Evolutionary conservation across 2,797 vertebrate species (phyloP).

Genomic region (Rhabdophis nuchalis): DNA sequence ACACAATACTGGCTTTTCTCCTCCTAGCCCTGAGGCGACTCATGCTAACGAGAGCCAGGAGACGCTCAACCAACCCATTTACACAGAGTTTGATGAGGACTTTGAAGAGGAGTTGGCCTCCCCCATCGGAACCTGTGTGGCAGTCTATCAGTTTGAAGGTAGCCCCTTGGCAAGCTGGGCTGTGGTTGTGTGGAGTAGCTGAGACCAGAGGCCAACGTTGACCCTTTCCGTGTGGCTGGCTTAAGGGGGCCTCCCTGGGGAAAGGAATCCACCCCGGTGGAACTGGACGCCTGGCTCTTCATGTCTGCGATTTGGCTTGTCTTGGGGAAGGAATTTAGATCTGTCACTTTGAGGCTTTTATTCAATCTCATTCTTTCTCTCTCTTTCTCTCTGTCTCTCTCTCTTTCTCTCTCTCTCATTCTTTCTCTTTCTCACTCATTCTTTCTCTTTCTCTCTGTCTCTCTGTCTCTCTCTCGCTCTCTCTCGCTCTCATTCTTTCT

Average conservation of each 20-base stretch:
- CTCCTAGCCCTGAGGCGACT: slow-evolving; percentile 75
- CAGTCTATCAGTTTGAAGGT: slow-evolving; percentile 89
- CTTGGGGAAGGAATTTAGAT: background rate
- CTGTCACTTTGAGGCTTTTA: background rate
- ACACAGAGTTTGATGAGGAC: slow-evolving; percentile 88
- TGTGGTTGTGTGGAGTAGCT: background rate
- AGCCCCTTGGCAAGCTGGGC: background rate
- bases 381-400: background rate
- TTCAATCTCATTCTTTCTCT: too few species aligned
- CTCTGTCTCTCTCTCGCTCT: too few species aligned
- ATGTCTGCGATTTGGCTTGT: background rate
- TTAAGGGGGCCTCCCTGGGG: background rate
- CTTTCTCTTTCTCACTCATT: too few species aligned
- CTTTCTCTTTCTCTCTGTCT: background rate
- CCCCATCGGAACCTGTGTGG: slow-evolving; percentile 84
- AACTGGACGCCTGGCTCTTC: background rate
- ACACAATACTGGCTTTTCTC: background rate
- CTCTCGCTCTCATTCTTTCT: too few species aligned
- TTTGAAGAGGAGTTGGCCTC: slow-evolving; percentile 80
- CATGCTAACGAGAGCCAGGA: slow-evolving; percentile 79
- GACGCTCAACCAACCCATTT: slow-evolving; percentile 78
- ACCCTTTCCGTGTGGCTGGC: too few species aligned
- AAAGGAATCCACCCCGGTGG: background rate
- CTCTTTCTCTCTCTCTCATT: too few species aligned
- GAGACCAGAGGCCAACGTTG: rapidly evolving